Percentiles rank a stretch among this genome's conserved stretches.
These are phyloP conservation scores for Hydrocynus forskahlii DNA, from an alignment of 2,797 vertebrate species.

Conservation along the genomic window DNA sequence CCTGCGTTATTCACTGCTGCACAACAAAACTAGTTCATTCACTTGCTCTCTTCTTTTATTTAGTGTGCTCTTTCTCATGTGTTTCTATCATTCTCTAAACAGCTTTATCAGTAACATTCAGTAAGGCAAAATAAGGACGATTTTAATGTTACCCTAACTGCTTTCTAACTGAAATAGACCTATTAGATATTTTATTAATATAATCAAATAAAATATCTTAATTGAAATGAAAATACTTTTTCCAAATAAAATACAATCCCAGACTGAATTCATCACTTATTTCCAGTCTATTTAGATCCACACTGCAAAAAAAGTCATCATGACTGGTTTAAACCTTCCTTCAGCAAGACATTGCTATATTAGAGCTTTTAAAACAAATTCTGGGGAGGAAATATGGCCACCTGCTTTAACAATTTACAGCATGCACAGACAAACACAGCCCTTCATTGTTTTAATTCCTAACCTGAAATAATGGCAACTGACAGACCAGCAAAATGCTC, in stretches of 20 bases:
- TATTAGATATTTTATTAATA: not conserved
- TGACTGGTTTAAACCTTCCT: too few species aligned
- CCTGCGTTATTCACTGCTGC: slow-evolving; percentile 35
- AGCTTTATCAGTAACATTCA: not conserved
- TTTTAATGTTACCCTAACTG: not conserved
- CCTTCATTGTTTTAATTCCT: not conserved
- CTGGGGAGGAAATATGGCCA: not conserved
- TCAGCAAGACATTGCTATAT: too few species aligned
- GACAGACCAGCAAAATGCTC: not conserved
- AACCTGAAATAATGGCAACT: not conserved
- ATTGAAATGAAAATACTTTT: too few species aligned
- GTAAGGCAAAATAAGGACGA: not conserved
- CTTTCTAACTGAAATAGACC: too few species aligned
- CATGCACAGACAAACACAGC: not conserved
- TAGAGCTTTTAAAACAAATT: not conserved
- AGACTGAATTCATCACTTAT: too few species aligned
- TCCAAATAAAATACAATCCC: too few species aligned
- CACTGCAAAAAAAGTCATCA: too few species aligned
- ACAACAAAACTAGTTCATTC: slow-evolving; percentile 1
- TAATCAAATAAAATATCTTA: not conserved
- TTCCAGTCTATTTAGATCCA: too few species aligned
- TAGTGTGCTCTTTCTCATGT: not conserved
- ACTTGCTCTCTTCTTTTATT: not conserved
- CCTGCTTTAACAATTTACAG: not conserved
- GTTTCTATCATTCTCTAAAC: not conserved